Percentiles rank a stretch among this genome's conserved stretches.
phyloP scores from a whole-genome alignment of 2,113 vertebrate species.

The Cyprinodon tularosa region DNA sequence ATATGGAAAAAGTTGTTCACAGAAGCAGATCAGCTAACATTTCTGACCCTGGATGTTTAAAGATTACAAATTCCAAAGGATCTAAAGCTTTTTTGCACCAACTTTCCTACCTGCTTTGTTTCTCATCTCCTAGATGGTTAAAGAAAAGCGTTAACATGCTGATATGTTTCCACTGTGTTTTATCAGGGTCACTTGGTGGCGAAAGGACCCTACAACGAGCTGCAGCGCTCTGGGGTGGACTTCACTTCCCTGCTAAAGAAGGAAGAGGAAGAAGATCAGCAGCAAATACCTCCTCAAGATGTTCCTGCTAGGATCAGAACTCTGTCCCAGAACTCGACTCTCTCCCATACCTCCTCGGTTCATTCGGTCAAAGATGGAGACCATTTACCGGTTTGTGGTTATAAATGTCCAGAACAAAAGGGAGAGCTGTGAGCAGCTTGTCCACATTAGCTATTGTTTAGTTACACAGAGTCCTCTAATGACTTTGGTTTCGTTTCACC shows the following conservation, averaged over 20 bases:
- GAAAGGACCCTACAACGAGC: conserved; percentile 88
- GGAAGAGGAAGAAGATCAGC: conserved; percentile 80
- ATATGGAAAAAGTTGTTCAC: too few relatives aligned
- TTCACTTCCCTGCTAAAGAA: conserved; percentile 93
- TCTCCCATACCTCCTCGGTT: conserved; percentile 85
- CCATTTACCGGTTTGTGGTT: conserved; percentile 73
- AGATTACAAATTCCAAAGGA: too few relatives aligned
- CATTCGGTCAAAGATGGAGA: conserved; percentile 86
- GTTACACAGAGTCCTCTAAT: background rate
- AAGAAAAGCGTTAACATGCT: background rate
- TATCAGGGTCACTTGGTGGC: conserved; percentile 89
- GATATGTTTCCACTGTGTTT: conserved; percentile 5
- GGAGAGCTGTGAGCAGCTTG: too few relatives aligned
- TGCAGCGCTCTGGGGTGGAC: conserved; percentile 90
- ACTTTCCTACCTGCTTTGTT: too few relatives aligned
- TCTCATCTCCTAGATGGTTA: too few relatives aligned
- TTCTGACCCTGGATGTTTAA: too few relatives aligned
- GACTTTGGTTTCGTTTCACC: too few relatives aligned
- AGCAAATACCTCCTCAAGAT: conserved; percentile 22
- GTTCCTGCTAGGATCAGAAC: conserved; percentile 76
- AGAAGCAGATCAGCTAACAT: too few relatives aligned
- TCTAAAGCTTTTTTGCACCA: too few relatives aligned
- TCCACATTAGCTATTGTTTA: background rate
- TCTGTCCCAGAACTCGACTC: conserved; percentile 86
- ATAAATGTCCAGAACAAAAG: background rate